Percentiles rank a stretch among this genome's conserved stretches.
Conservation (phyloP, 2,888 invertebrate genomes). For the Lochmaea crataegi region DNA sequence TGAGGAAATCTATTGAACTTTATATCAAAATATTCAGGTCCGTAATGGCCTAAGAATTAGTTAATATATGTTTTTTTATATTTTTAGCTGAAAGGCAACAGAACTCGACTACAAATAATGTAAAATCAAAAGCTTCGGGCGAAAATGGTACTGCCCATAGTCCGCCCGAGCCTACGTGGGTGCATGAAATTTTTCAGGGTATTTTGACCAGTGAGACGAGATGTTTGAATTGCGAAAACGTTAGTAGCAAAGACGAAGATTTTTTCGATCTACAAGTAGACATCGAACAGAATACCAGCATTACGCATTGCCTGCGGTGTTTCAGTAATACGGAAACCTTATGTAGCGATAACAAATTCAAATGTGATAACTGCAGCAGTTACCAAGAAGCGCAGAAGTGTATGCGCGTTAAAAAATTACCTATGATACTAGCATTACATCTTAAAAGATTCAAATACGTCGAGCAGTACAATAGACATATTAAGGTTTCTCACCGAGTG, state of each 20-base stretch:
- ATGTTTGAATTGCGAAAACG: constrained; percentile 99
- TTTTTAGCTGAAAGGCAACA: constrained; percentile 80
- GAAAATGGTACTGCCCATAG: constrained; percentile 67
- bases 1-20: constrained; percentile 21
- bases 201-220: constrained; percentile 98
- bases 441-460: constrained; percentile 97
- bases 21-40: constrained; percentile 6
- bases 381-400: constrained; percentile 99
- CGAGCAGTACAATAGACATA: constrained; percentile 98
- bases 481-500: constrained; percentile 98
- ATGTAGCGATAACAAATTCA: constrained; percentile 99
- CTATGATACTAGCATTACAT: constrained; percentile 97
- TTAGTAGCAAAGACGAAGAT: constrained; percentile 99
- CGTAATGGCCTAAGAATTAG: too few relatives aligned
- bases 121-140: constrained; percentile 70
- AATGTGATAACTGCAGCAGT: constrained; percentile 98
- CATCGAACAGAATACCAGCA: constrained; percentile 99
- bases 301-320: constrained; percentile 96
- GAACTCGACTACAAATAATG: constrained; percentile 69
- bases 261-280: constrained; percentile 99
- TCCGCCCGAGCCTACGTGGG: constrained; percentile 94
- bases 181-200: constrained; percentile 99
- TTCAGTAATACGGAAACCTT: constrained; percentile 99
- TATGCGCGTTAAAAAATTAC: constrained; percentile 98
- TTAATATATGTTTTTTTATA: too few relatives aligned